Base-by-base conservation (phyloP, 1,140 invertebrate species). In the Drosophila ercepeae region DNA sequence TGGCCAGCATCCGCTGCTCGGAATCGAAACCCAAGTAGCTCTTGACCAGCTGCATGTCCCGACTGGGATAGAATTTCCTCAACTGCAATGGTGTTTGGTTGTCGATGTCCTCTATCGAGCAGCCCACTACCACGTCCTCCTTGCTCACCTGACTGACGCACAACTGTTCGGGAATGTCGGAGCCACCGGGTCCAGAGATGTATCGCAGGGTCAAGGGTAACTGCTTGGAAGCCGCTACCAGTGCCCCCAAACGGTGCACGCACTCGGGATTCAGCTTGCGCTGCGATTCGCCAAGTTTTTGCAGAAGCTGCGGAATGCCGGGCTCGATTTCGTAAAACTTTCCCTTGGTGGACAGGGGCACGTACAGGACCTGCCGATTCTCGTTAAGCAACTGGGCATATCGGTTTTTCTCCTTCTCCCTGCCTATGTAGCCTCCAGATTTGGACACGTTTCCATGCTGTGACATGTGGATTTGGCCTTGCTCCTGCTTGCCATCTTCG, bases 1-100 rank as follows among this genome's bases (percentile, higher is more conserved):
- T 93, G 60, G 93, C 92, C 76, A 93, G 92, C 93, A 94, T 93
- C 39, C 93, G 91, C 69, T 94, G 93, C 65, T 94, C 93, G 49
- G 89, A 92, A 27, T 93, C 93, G 69, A 93, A 94, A 55, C 93
- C 93, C 45, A 94, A 89, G 65, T 92, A 92, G 2, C 93, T 93
- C 64, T 93, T 92, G 3, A 93, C 88, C 45, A 94, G 75, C 69
- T 92, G 92, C 76, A 93, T 92, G 55, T 91, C 92, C 32, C 92
- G 91, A 53, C 92, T 93, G 6, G 93, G 73, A 13, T 93, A 92
- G 3, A 94, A 64, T 46, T 91, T 91, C 1, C 76, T 76, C 14
- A 91, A 64, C 59, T 90, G 84, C 23, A 90, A 39, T 4, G 76
- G 61, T 18, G 60, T 73, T 23, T 78, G 81, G 39, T 59, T 52